Base-by-base conservation (phyloP, 2,797 vertebrate species). In the Rousettus madagascariensis region DNA sequence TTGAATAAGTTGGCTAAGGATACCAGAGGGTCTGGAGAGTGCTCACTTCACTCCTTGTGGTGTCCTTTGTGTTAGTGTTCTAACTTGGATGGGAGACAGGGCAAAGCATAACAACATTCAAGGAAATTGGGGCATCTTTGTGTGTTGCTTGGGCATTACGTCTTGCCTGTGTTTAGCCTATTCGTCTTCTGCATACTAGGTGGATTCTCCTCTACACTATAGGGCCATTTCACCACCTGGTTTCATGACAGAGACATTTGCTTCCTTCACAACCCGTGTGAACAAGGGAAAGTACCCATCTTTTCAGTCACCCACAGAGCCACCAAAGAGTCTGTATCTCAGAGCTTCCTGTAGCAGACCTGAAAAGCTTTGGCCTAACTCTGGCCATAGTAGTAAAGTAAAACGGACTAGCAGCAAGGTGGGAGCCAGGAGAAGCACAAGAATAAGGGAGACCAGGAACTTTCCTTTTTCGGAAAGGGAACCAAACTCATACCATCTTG, bases 281-380 rank as follows among this genome's bases (percentile, higher is more conserved):
- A 88, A 72, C 77, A 92, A 83, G 86, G 17, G 11, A n/a, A 36
- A 88, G 75, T 59, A 19, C 51, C 36, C 65, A 30, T 30, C 68
- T 87, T 36, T 55, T 86, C 66, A 11, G 59, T 75, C 59, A 89
- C 30, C 46, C 38, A 87, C 46, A 75, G 90, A 95, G 86, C 91
- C 92, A 95, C 96, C 97, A 95, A 96, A 97, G 96, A 96, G 55
- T 78, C 59, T 51, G 8, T 49, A 83, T 92, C 65, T 55, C 91
- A 96, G 95, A 55, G 66, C 89, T 94, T 97, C 92, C 91, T 65
- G 15, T 61, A 75, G 87, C 53, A 57, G 83, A 86, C n/a, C 65
- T 53, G 63, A n/a, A 77, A 75, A 85, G 86, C 78, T 28, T 77
- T 51, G 90, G 46, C 38, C 28, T 80, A 65, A 87, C 91, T 75